Evolutionary conservation across 2,888 invertebrate genomes (phyloP).

Genomic region (Drosophila tripunctata): DNA sequence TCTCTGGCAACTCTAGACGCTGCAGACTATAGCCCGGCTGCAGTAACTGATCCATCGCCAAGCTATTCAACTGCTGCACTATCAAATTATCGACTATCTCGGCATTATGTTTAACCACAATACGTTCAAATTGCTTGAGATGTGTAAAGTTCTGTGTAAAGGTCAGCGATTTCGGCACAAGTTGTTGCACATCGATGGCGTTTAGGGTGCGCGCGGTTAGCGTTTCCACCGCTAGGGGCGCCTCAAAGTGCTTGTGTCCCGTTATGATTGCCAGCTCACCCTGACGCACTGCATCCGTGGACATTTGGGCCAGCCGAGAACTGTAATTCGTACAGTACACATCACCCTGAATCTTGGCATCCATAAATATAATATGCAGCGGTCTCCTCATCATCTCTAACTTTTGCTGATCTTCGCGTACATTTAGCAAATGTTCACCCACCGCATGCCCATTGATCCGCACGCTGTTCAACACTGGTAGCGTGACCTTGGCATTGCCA

Average conservation of each 20-base stretch:
- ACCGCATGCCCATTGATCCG: slow-evolving; percentile 66
- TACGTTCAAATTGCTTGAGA: slow-evolving; percentile 61
- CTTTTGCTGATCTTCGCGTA: not conserved
- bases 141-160: slow-evolving; percentile 46
- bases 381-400: not conserved
- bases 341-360: slow-evolving; percentile 63
- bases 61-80: slow-evolving; percentile 58
- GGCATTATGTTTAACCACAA: slow-evolving; percentile 55
- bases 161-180: slow-evolving; percentile 58
- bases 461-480: slow-evolving; percentile 50
- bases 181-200: slow-evolving; percentile 49
- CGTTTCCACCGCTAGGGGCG: slow-evolving; percentile 48
- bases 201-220: slow-evolving; percentile 56
- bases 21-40: slow-evolving; percentile 61
- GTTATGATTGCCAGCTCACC: slow-evolving; percentile 67
- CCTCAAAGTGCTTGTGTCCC: slow-evolving; percentile 70
- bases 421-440: slow-evolving; percentile 63
- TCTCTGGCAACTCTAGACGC: slow-evolving; percentile 59
- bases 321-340: slow-evolving; percentile 56
- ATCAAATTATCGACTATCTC: slow-evolving; percentile 44
- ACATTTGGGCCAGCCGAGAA: slow-evolving; percentile 64
- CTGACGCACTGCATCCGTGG: slow-evolving; percentile 63
- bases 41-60: slow-evolving; percentile 51
- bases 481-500: slow-evolving; percentile 65
- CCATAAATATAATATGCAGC: slow-evolving; percentile 71